A percentile compares a stretch with the other conserved stretches of the same genome.
Evolutionary conservation across 2,797 vertebrate species (phyloP).

Genomic region (Acanthopagrus latus): DNA sequence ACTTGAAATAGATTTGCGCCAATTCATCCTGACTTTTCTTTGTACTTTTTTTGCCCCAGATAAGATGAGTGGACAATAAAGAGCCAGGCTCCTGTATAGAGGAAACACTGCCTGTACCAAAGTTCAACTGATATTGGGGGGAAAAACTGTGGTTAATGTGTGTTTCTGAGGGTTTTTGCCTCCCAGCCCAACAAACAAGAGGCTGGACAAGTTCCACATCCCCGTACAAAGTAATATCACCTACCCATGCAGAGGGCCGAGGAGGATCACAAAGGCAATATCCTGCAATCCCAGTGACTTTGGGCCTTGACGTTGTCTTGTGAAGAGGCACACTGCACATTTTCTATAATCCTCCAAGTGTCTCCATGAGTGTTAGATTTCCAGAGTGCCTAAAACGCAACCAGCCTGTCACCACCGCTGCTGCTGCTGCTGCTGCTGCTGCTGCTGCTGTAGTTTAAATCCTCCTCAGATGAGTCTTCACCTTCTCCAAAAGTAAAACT

Average conservation of each 20-base stretch:
- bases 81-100: not conserved
- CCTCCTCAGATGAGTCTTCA: constrained; percentile 71
- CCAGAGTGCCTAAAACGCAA: constrained; percentile 71
- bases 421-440: constrained; percentile 45
- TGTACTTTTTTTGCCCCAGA: not conserved
- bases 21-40: not conserved
- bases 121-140: not conserved
- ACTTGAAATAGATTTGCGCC: not conserved
- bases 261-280: constrained; percentile 51
- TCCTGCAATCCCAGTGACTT: constrained; percentile 59
- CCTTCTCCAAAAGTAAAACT: constrained; percentile 66
- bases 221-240: constrained; percentile 64
- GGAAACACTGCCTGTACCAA: not conserved
- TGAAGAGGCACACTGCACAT: constrained; percentile 52
- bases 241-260: constrained; percentile 61
- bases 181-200: constrained; percentile 33
- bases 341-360: constrained; percentile 78
- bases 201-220: constrained; percentile 51
- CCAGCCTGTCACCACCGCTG: constrained; percentile 57
- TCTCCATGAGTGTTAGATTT: constrained; percentile 70
- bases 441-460: constrained; percentile 72
- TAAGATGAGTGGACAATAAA: not conserved
- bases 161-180: not conserved
- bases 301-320: constrained; percentile 48
- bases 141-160: not conserved